Conservation (phyloP, 1,140 invertebrate genomes). For the Drosophila ambigua region DNA sequence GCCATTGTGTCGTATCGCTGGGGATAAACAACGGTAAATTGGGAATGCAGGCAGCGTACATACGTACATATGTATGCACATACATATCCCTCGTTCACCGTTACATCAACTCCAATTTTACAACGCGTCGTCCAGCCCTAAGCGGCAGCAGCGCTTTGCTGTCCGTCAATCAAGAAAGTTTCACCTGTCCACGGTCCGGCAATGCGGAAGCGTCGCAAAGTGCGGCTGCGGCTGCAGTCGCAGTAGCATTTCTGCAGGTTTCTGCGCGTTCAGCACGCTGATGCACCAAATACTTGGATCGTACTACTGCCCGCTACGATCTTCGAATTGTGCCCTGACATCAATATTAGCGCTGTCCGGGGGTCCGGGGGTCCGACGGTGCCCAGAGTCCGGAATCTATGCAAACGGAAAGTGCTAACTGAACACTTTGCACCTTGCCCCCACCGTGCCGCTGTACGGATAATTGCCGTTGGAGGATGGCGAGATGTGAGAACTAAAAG, state of each 20-base stretch:
- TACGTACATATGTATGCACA: no score
- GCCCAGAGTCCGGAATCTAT: neutral
- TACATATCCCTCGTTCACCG: neutral
- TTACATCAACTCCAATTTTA: slow-evolving; percentile 4
- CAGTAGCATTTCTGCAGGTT: slow-evolving; percentile 35
- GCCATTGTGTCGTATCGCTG: slow-evolving; percentile 38
- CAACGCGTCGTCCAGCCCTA: slow-evolving; percentile 11
- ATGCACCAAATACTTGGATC: slow-evolving; percentile 38
- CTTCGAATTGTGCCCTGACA: slow-evolving; percentile 20
- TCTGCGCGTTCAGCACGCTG: slow-evolving; percentile 39
- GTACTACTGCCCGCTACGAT: slow-evolving; percentile 3
- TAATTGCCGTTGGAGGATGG: slow-evolving; percentile 2
- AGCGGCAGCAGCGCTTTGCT: neutral
- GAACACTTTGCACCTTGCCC: slow-evolving; percentile 35
- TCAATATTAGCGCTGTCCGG: slow-evolving; percentile 29
- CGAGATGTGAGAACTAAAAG: slow-evolving; percentile 4
- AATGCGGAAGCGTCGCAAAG: slow-evolving; percentile 45
- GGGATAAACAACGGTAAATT: slow-evolving; percentile 30
- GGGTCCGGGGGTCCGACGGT: neutral
- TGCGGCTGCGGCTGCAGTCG: slow-evolving; percentile 22
- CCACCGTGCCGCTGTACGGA: slow-evolving; percentile 7
- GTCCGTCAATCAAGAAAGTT: slow-evolving; percentile 46
- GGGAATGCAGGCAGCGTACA: no score
- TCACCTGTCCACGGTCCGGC: slow-evolving; percentile 27
- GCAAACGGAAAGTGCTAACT: slow-evolving; percentile 22